Percentiles rank a stretch among this genome's conserved stretches.
Evolutionary conservation across 2,113 vertebrate genomes (phyloP).

Genomic region (Circaetus cinerascens): DNA sequence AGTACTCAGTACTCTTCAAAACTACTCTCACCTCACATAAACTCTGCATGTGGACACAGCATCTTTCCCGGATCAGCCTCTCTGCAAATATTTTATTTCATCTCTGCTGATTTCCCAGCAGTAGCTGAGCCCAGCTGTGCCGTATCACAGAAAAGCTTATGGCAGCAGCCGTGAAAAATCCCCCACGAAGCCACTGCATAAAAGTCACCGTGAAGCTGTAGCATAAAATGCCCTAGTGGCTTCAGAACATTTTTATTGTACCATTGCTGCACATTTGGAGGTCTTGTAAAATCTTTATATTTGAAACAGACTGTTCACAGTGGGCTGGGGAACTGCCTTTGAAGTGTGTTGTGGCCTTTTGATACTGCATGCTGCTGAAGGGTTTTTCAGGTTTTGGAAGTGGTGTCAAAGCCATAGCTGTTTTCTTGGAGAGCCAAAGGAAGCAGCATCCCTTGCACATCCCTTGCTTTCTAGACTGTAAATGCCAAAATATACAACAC

Average conservation of each 20-base stretch:
- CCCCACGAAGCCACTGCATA: accelerated
- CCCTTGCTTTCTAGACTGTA: neutral
- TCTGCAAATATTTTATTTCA: neutral
- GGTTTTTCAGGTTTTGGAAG: neutral
- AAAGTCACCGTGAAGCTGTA: neutral
- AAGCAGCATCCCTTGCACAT: neutral
- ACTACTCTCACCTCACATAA: neutral
- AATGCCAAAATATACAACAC: neutral
- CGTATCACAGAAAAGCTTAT: neutral
- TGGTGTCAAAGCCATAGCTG: neutral
- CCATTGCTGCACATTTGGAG: neutral
- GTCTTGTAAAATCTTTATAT: neutral
- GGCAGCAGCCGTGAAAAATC: neutral
- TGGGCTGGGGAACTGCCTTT: neutral
- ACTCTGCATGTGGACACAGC: neutral
- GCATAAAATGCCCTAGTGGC: neutral
- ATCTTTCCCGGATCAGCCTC: neutral
- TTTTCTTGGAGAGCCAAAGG: neutral
- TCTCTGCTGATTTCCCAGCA: neutral
- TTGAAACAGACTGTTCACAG: neutral
- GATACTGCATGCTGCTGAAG: neutral
- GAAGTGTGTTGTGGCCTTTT: neutral
- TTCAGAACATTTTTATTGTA: neutral
- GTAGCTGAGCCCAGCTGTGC: neutral
- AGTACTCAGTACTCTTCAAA: neutral